Evolutionary conservation across 1,140 invertebrate species (phyloP).

Genomic region (Drosophila equinoxialis): DNA sequence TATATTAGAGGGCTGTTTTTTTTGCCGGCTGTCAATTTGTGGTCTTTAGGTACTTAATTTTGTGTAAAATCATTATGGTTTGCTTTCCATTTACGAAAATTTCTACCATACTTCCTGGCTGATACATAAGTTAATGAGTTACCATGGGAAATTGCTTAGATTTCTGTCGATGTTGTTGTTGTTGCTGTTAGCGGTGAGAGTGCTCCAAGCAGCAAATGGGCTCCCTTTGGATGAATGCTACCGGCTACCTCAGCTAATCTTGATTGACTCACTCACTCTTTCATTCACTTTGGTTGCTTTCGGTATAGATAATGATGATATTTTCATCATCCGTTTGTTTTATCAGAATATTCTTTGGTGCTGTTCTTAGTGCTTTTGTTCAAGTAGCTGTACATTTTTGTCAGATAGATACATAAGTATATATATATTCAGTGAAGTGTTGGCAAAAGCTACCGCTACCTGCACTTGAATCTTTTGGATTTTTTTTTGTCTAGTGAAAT

Average conservation of each 20-base stretch:
- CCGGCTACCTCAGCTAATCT: constrained; percentile 44
- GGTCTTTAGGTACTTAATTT: constrained; percentile 27
- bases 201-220: too few relatives aligned
- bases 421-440: neutral
- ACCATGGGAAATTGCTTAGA: constrained; percentile 44
- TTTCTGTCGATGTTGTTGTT: neutral
- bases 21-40: constrained; percentile 8
- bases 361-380: constrained; percentile 5
- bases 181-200: neutral
- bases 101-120: constrained; percentile 16
- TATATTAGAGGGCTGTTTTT: constrained; percentile 11
- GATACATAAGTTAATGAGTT: constrained; percentile 44
- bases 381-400: constrained; percentile 68
- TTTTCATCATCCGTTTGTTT: constrained; percentile 63
- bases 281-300: neutral
- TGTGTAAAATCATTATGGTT: constrained; percentile 18
- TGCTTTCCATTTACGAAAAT: constrained; percentile 8
- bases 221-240: constrained; percentile 12
- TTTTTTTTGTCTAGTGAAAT: constrained; percentile 70
- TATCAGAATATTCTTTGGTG: constrained; percentile 53
- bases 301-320: constrained; percentile 48
- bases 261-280: constrained; percentile 44
- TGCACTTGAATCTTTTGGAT: constrained; percentile 45
- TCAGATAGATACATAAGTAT: neutral
- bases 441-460: constrained; percentile 20